phyloP scores from a whole-genome alignment of 2,113 vertebrate genomes.

The Scortum barcoo region DNA sequence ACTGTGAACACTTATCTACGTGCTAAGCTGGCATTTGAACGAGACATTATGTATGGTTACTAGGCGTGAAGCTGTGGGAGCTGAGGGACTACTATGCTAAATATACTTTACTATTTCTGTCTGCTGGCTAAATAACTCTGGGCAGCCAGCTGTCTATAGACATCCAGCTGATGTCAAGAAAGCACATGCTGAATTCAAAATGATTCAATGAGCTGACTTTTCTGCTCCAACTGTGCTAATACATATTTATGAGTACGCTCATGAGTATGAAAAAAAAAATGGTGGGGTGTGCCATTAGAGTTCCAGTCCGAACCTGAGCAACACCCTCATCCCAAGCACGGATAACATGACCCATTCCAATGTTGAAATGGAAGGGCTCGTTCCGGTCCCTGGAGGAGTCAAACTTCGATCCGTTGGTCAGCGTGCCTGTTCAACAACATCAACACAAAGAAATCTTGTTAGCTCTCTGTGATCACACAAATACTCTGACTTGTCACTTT shows the following conservation, averaged over 20 bases:
- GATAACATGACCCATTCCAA: constrained; percentile 91
- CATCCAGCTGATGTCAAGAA: not conserved
- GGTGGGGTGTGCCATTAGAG: not conserved
- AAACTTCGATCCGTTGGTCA: constrained; percentile 90
- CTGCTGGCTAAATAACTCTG: not conserved
- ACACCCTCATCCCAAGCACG: constrained; percentile 95
- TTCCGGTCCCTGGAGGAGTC: constrained; percentile 93
- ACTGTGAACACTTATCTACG: not conserved
- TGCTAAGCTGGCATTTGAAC: not conserved
- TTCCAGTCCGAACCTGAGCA: constrained; percentile 83
- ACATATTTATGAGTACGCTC: too few relatives aligned
- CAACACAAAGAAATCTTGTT: not conserved
- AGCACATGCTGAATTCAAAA: not conserved
- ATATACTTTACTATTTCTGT: not conserved
- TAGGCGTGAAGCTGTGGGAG: not conserved
- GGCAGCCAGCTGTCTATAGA: not conserved
- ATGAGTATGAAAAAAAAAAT: not conserved
- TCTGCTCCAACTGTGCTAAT: not conserved
- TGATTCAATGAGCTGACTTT: not conserved
- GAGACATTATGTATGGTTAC: too few relatives aligned
- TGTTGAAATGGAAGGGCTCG: constrained; percentile 89
- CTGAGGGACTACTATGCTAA: not conserved
- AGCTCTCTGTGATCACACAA: not conserved
- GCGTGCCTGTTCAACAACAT: constrained; percentile 84
- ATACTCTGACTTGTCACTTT: not conserved